These are phyloP conservation scores for Callinectes sapidus DNA, from an alignment of 2,888 invertebrate genomes.

Conservation along the genomic window DNA sequence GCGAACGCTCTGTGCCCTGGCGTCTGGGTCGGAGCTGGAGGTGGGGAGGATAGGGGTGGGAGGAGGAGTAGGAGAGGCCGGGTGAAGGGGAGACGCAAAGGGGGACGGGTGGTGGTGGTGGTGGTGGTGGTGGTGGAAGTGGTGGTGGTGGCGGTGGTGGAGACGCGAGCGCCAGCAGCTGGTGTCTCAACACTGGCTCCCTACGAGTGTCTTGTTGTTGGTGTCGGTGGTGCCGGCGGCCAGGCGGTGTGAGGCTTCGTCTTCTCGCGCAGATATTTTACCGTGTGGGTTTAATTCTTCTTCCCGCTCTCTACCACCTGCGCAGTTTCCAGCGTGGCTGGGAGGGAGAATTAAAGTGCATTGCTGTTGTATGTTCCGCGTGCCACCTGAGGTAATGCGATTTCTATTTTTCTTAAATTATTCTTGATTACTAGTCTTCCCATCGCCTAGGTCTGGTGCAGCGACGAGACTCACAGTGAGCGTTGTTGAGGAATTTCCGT, in stretches of 20 bases:
- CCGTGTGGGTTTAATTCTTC: slow-evolving; percentile 43
- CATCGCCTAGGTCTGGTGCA: background rate
- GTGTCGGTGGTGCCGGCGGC: slow-evolving; percentile 63
- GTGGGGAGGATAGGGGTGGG: background rate
- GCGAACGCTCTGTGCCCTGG: slow-evolving; percentile 52
- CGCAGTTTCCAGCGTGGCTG: slow-evolving; percentile 33
- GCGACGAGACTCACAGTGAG: background rate
- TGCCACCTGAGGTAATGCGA: slow-evolving; percentile 21
- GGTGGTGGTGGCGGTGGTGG: slow-evolving; percentile 55
- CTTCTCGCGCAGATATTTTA: slow-evolving; percentile 45
- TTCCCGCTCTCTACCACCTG: slow-evolving; percentile 38
- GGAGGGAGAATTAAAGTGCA: slow-evolving; percentile 49
- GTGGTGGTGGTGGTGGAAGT: slow-evolving; percentile 15
- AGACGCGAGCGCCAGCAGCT: slow-evolving; percentile 58
- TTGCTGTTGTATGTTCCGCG: slow-evolving; percentile 31
- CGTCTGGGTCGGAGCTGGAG: slow-evolving; percentile 38
- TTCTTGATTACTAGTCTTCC: slow-evolving; percentile 10
- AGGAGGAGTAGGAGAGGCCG: background rate
- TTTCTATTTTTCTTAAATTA: slow-evolving; percentile 23
- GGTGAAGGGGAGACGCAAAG: background rate
- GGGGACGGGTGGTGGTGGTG: slow-evolving; percentile 30
- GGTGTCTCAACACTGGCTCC: slow-evolving; percentile 59
- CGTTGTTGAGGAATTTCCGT: slow-evolving; percentile 43
- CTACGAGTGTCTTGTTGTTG: slow-evolving; percentile 64
- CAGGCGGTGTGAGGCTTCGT: slow-evolving; percentile 39